These are phyloP conservation scores for Azemiops feae DNA, from an alignment of 2,113 vertebrate species.

Conservation along the genomic window DNA sequence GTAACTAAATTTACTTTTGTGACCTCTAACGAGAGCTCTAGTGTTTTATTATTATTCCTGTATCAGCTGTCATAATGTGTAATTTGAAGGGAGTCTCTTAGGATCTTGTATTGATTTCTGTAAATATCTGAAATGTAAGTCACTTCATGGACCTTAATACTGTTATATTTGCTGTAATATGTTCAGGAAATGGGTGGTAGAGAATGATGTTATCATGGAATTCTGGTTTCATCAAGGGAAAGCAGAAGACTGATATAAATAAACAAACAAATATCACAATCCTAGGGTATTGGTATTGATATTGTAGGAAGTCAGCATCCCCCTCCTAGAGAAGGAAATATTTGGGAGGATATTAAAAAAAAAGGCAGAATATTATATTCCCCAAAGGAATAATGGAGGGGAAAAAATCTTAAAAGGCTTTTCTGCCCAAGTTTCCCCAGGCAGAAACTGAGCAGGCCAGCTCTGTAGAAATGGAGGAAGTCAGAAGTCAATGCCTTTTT, in stretches of 20 bases:
- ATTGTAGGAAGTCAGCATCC: too few relatives aligned
- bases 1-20: constrained; percentile 22
- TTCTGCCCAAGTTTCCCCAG: too few relatives aligned
- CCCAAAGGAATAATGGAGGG: too few relatives aligned
- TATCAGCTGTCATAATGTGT: constrained; percentile 13
- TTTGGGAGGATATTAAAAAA: too few relatives aligned
- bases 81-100: not conserved
- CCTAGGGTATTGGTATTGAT: not conserved
- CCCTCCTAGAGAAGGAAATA: too few relatives aligned
- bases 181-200: not conserved
- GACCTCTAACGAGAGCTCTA: not conserved
- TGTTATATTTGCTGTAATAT: not conserved
- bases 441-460: too few relatives aligned
- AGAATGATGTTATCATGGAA: not conserved
- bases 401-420: too few relatives aligned
- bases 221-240: not conserved
- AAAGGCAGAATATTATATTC: too few relatives aligned
- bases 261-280: too few relatives aligned
- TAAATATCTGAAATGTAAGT: not conserved
- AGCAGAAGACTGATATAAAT: not conserved
- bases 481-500: too few relatives aligned
- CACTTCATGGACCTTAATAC: not conserved
- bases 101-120: not conserved
- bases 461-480: too few relatives aligned
- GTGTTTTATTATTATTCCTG: not conserved